Conservation (phyloP, 2,888 invertebrate species). For the Graphium colonna region DNA sequence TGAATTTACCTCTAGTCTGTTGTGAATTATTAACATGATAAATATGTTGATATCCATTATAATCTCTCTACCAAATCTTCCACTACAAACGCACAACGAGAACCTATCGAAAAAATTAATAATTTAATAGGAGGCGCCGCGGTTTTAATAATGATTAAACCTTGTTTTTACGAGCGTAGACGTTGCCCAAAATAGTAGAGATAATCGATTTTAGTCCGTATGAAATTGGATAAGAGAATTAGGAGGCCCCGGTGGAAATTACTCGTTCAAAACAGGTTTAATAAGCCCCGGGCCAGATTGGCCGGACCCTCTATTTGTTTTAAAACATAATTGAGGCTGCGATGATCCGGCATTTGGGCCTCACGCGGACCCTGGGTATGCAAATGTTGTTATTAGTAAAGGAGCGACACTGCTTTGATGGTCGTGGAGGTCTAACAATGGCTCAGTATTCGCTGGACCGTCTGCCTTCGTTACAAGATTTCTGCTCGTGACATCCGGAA, state of each 20-base stretch:
- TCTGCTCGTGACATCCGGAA: conserved; percentile 30
- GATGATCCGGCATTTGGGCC: conserved; percentile 58
- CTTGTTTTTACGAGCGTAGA: not conserved
- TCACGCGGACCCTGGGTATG: conserved; percentile 56
- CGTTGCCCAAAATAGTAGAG: not conserved
- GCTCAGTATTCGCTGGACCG: conserved; percentile 45
- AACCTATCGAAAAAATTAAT: not conserved
- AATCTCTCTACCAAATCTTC: too few species aligned
- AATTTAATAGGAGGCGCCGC: not conserved
- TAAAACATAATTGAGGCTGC: conserved; percentile 57
- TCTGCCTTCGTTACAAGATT: conserved; percentile 35
- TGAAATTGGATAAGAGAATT: conserved; percentile 20
- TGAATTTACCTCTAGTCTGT: too few species aligned
- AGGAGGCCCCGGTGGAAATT: conserved; percentile 17
- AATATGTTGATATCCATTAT: too few species aligned
- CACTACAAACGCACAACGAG: too few species aligned
- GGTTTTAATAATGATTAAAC: not conserved
- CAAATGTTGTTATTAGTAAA: conserved; percentile 67
- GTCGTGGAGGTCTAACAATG: conserved; percentile 47
- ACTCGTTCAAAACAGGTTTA: conserved; percentile 34
- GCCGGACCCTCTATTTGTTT: conserved; percentile 58
- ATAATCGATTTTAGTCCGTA: conserved; percentile 18
- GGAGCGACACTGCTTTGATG: conserved; percentile 44
- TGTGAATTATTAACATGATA: too few species aligned
- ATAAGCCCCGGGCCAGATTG: conserved; percentile 35